phyloP scores from a whole-genome alignment of 1,140 invertebrate genomes.

The Neodiprion fabricii region DNA sequence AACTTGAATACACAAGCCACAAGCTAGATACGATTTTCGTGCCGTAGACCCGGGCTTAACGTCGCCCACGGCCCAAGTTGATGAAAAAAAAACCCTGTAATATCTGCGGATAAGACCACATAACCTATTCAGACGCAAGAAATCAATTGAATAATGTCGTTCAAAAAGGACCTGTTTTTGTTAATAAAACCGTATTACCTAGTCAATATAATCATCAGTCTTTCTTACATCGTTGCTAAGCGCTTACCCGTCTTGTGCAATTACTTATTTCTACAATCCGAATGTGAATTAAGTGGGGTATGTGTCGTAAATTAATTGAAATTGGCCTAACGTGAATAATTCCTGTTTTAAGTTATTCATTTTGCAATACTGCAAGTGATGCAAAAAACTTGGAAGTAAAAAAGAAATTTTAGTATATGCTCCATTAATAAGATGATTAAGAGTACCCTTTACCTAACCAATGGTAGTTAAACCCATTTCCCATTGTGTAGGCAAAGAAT shows the following conservation, averaged over 20 bases:
- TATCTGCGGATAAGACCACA: no score
- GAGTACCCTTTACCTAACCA: no score
- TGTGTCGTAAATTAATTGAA: slow-evolving; percentile 36
- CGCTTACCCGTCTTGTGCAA: slow-evolving; percentile 73
- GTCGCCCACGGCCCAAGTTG: no score
- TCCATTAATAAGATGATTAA: no score
- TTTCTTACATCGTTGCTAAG: slow-evolving; percentile 83
- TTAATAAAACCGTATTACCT: slow-evolving; percentile 88
- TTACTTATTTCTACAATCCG: slow-evolving; percentile 71
- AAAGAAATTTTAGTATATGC: not conserved
- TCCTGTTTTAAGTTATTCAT: no score
- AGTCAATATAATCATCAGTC: slow-evolving; percentile 83
- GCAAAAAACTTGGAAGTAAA: not conserved
- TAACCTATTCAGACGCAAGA: no score
- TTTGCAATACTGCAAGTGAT: no score
- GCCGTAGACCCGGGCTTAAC: no score
- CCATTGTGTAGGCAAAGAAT: no score
- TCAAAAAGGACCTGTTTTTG: slow-evolving; percentile 74
- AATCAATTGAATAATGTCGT: slow-evolving; percentile 63
- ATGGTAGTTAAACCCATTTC: no score
- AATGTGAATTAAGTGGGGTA: slow-evolving; percentile 84
- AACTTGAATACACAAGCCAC: not conserved
- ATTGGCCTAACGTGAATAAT: not conserved
- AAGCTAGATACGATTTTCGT: slow-evolving; percentile 22
- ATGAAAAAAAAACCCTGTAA: no score